A percentile compares a stretch with the other conserved stretches of the same genome.
Evolutionary conservation across 2,888 invertebrate genomes (phyloP).

Genomic region (Euzophera pinguis): DNA sequence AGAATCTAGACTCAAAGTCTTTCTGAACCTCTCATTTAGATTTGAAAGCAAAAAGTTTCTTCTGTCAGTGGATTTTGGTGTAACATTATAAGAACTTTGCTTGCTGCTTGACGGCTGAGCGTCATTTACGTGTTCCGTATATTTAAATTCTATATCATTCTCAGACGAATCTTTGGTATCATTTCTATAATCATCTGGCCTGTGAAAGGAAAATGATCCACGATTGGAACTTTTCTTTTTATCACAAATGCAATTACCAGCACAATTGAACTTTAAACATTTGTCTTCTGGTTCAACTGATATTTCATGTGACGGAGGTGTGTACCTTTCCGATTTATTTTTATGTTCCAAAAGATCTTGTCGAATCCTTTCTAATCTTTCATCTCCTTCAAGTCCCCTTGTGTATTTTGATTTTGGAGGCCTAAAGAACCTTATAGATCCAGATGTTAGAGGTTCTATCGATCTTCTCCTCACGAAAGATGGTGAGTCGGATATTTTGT

Average conservation of each 20-base stretch:
- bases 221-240: conserved; percentile 58
- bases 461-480: conserved; percentile 62
- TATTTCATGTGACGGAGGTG: conserved; percentile 60
- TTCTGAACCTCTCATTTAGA: conserved; percentile 70
- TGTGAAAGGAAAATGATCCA: conserved; percentile 70
- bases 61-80: conserved; percentile 69
- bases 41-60: conserved; percentile 66
- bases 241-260: conserved; percentile 65
- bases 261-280: conserved; percentile 62
- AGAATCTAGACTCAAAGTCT: conserved; percentile 73
- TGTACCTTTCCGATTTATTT: conserved; percentile 64
- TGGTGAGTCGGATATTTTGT: conserved; percentile 75
- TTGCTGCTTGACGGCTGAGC: conserved; percentile 67
- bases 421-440: conserved; percentile 67
- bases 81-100: conserved; percentile 64
- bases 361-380: conserved; percentile 67
- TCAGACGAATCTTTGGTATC: conserved; percentile 59
- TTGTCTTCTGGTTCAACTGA: conserved; percentile 55
- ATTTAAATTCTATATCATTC: conserved; percentile 72
- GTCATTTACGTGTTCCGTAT: conserved; percentile 68
- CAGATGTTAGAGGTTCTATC: conserved; percentile 55
- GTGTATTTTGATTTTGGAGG: conserved; percentile 71
- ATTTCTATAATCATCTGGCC: conserved; percentile 46
- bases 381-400: conserved; percentile 67
- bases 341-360: conserved; percentile 69